Evolutionary conservation across 2,113 vertebrate species (phyloP).

Genomic region (Prietella phreatophila): DNA sequence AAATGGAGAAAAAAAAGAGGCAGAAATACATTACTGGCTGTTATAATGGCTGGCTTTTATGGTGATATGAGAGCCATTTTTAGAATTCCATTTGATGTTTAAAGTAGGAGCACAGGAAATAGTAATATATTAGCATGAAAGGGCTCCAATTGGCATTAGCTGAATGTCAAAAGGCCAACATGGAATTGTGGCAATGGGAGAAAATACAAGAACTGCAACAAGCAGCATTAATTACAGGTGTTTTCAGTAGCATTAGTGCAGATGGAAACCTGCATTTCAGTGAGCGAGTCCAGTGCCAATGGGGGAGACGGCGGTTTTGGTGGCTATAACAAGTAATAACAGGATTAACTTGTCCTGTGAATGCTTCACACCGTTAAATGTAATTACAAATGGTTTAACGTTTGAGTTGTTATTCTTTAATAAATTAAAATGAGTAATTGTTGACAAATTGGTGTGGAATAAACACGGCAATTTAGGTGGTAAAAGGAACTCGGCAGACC

Average conservation of each 20-base stretch:
- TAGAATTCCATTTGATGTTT: conserved; percentile 10
- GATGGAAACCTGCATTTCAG: background rate
- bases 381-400: background rate
- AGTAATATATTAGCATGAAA: background rate
- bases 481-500: background rate
- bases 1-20: background rate
- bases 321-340: background rate
- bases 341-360: background rate
- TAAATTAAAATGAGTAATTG: background rate
- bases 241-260: conserved; percentile 39
- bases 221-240: conserved; percentile 61
- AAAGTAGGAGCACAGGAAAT: background rate
- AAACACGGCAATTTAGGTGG: background rate
- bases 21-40: conserved; percentile 7
- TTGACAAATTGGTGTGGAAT: background rate
- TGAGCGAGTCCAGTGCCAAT: background rate
- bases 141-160: background rate
- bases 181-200: conserved; percentile 50
- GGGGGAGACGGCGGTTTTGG: background rate
- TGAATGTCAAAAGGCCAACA: conserved; percentile 58
- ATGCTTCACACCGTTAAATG: background rate
- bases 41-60: conserved; percentile 8
- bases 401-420: background rate
- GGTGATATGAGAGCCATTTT: background rate
- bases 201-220: conserved; percentile 60